Conservation (phyloP, 2,888 invertebrate species). For the Onchidella celtica region DNA sequence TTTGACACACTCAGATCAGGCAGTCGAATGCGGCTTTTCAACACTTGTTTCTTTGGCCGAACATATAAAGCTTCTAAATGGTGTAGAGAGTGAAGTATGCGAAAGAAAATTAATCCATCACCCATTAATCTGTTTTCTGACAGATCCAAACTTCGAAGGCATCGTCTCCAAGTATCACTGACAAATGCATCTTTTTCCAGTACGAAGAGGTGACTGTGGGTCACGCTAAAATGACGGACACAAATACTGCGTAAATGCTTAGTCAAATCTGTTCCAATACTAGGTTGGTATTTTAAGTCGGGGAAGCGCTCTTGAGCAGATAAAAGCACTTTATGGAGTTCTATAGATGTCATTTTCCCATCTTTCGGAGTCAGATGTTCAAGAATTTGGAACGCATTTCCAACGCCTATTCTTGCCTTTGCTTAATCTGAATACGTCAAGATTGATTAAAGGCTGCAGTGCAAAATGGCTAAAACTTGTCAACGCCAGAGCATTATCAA, state of each 20-base stretch:
- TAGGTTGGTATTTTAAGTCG: too few species aligned
- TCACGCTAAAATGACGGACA: background rate
- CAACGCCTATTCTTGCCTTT: background rate
- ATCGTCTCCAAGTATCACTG: background rate
- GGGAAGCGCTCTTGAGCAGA: too few species aligned
- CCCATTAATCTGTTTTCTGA: background rate
- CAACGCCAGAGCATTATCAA: background rate
- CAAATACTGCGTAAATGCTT: constrained; percentile 26
- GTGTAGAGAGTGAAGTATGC: too few species aligned
- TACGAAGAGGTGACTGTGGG: background rate
- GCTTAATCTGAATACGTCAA: background rate
- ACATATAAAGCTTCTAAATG: too few species aligned
- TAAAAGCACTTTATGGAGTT: background rate
- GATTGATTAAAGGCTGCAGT: background rate
- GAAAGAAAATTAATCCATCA: background rate
- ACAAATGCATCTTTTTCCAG: background rate
- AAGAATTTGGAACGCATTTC: background rate
- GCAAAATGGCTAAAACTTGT: constrained; percentile 1
- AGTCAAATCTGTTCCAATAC: too few species aligned
- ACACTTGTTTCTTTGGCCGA: too few species aligned
- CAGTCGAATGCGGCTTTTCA: too few species aligned
- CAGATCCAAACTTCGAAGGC: constrained; percentile 8
- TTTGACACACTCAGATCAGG: too few species aligned
- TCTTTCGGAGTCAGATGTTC: background rate
- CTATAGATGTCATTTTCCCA: background rate